Conservation (phyloP, 2,113 vertebrate species). For the Muntiacus muntjak region DNA sequence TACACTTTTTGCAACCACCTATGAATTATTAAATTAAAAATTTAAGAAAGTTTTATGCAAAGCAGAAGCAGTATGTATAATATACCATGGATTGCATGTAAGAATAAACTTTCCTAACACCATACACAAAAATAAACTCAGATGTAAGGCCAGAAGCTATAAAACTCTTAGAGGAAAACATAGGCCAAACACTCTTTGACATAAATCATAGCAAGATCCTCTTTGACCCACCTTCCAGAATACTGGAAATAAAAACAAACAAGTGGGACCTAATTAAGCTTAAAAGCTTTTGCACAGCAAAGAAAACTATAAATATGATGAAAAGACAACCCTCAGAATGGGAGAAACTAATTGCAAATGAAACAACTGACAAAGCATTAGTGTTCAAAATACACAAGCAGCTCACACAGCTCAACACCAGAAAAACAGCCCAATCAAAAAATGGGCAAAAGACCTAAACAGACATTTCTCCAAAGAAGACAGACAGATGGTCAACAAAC, state of each 20-base stretch:
- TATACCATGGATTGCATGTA: background rate
- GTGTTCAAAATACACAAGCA: background rate
- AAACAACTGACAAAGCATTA: background rate
- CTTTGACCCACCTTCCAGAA: background rate
- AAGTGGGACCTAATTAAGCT: background rate
- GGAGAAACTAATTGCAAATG: background rate
- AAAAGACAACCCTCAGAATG: background rate
- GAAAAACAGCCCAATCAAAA: background rate
- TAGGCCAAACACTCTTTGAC: background rate
- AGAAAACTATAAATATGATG: background rate
- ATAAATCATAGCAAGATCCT: background rate
- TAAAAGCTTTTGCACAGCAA: background rate
- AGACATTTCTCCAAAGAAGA: background rate
- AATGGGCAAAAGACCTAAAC: background rate
- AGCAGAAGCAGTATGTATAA: background rate
- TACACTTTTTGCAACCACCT: background rate
- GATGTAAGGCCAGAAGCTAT: background rate
- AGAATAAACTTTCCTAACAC: background rate
- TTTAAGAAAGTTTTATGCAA: background rate
- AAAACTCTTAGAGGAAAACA: background rate
- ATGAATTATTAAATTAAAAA: background rate
- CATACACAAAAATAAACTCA: background rate
- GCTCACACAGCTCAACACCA: background rate
- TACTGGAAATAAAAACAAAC: background rate
- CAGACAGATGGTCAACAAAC: background rate